Evolutionary conservation across 2,113 vertebrate species (phyloP).

Genomic region (Brevimyrus niger): DNA sequence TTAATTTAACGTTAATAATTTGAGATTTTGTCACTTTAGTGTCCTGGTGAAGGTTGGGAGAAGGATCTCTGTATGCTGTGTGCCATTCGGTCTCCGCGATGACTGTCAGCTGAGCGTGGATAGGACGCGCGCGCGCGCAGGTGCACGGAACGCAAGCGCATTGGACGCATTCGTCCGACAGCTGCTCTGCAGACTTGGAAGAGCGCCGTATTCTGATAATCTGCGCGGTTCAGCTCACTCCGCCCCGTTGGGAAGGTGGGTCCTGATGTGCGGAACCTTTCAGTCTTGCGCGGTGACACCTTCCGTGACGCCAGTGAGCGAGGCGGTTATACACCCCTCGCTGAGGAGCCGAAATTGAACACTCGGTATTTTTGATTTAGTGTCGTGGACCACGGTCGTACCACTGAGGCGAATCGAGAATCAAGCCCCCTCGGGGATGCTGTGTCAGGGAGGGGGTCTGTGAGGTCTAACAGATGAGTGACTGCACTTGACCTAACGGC

Average conservation of each 20-base stretch:
- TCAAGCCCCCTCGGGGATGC: background rate
- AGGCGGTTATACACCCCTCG: background rate
- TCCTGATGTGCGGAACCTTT: background rate
- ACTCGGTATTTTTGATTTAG: background rate
- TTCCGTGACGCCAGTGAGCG: background rate
- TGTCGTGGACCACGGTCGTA: background rate
- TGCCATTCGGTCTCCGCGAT: background rate
- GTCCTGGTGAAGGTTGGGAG: background rate
- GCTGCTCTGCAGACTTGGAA: background rate
- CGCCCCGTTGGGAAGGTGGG: background rate
- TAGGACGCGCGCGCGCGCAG: background rate
- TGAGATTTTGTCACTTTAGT: background rate
- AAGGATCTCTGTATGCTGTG: background rate
- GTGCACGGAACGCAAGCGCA: background rate
- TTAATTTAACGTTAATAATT: background rate
- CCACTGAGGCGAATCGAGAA: background rate
- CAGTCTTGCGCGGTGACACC: background rate
- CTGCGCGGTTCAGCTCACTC: background rate
- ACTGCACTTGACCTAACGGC: background rate
- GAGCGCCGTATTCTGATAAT: too few relatives aligned
- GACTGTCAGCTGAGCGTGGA: background rate
- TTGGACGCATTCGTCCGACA: background rate
- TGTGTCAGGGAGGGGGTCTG: background rate
- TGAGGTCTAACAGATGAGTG: background rate
- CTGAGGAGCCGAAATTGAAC: background rate